These are phyloP conservation scores for Ailuropoda melanoleuca DNA, from an alignment of 2,113 vertebrate genomes.

Conservation along the genomic window DNA sequence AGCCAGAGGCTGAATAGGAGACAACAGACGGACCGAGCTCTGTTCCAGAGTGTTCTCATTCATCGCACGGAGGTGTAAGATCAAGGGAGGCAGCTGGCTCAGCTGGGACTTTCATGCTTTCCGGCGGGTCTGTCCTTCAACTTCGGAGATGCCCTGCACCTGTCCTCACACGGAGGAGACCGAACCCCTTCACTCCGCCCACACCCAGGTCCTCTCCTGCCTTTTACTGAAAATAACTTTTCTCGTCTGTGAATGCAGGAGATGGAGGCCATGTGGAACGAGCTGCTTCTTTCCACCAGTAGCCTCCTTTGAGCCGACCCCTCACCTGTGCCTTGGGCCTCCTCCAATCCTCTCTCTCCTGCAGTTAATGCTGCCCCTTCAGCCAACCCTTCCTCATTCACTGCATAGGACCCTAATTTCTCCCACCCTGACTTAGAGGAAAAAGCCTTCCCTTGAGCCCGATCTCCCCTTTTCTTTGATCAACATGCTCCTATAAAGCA, in stretches of 20 bases:
- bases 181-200: background rate
- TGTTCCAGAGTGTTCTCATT: background rate
- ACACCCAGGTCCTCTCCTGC: background rate
- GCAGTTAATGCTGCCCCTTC: background rate
- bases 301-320: background rate
- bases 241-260: background rate
- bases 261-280: background rate
- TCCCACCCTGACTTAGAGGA: background rate
- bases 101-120: background rate
- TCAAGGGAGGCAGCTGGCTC: background rate
- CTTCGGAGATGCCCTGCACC: background rate
- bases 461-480: background rate
- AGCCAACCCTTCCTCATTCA: background rate
- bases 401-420: background rate
- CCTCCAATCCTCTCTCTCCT: background rate
- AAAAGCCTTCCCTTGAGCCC: background rate
- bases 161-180: background rate
- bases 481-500: background rate
- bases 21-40: background rate
- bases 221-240: background rate
- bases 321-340: background rate
- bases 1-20: background rate
- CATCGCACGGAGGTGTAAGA: background rate
- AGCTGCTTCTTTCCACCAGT: background rate
- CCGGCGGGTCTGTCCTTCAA: background rate